Conservation (phyloP, 2,113 vertebrate genomes). For the Chionomys nivalis region DNA sequence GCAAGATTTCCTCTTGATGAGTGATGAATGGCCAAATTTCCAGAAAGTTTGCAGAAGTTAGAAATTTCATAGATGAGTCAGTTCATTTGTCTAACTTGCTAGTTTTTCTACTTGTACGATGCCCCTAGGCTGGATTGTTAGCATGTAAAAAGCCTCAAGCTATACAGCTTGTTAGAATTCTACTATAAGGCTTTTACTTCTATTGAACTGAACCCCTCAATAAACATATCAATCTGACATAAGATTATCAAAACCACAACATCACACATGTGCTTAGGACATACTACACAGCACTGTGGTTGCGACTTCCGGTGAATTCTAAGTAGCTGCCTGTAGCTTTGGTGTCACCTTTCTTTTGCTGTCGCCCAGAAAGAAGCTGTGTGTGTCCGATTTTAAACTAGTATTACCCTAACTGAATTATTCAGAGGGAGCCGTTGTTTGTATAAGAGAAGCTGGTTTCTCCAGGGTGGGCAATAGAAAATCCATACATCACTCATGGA, state of each 20-base stretch:
- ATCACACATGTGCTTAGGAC: not conserved
- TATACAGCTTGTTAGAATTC: not conserved
- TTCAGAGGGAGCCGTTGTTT: not conserved
- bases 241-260: not conserved
- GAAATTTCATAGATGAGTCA: not conserved
- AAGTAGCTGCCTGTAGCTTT: constrained; percentile 10
- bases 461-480: not conserved
- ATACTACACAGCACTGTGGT: not conserved
- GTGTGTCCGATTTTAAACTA: not conserved
- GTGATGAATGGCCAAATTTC: not conserved
- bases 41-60: not conserved
- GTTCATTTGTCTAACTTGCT: not conserved
- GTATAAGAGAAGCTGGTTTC: not conserved
- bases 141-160: not conserved
- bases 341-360: not conserved
- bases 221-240: not conserved
- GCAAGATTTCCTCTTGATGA: not conserved
- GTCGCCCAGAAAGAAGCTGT: not conserved
- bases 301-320: not conserved
- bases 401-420: not conserved
- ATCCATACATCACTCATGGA: not conserved
- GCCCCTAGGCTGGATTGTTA: not conserved
- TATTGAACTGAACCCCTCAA: not conserved
- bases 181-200: not conserved
- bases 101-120: not conserved